Evolutionary conservation across 2,888 invertebrate genomes (phyloP).

Genomic region (Meghimatium bilineatum): DNA sequence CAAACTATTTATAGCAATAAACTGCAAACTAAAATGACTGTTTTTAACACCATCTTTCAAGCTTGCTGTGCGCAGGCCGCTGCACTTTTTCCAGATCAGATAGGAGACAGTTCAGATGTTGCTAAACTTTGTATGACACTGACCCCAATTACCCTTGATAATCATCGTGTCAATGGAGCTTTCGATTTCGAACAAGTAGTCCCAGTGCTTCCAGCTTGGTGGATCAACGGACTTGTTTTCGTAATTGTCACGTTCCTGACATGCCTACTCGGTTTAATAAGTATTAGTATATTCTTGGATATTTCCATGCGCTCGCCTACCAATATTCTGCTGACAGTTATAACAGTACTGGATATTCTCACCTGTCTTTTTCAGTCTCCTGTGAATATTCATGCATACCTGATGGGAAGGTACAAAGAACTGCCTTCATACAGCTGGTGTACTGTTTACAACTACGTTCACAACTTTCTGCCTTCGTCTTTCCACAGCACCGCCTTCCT

Average conservation of each 20-base stretch:
- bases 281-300: slow-evolving; percentile 16
- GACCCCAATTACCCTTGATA: not conserved
- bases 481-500: slow-evolving; percentile 35
- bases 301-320: slow-evolving; percentile 22
- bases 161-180: not conserved
- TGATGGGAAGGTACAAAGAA: slow-evolving; percentile 2
- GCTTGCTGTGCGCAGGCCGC: slow-evolving; percentile 6
- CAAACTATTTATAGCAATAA: not conserved
- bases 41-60: slow-evolving; percentile 22
- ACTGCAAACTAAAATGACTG: not conserved
- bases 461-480: slow-evolving; percentile 34
- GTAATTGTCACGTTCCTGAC: not conserved
- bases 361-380: slow-evolving; percentile 26
- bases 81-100: not conserved
- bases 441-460: slow-evolving; percentile 17
- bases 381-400: slow-evolving; percentile 23
- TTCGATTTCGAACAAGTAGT: slow-evolving; percentile 30
- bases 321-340: slow-evolving; percentile 7
- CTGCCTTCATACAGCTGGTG: slow-evolving; percentile 29
- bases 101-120: not conserved
- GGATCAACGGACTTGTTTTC: slow-evolving; percentile 15
- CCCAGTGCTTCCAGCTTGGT: slow-evolving; percentile 25
- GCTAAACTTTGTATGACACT: not conserved
- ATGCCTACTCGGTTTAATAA: slow-evolving; percentile 2
- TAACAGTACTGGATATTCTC: slow-evolving; percentile 28